A percentile compares a stretch with the other conserved stretches of the same genome.
These are phyloP conservation scores for Eubasilissa splendida DNA, from an alignment of 2,888 invertebrate genomes.

Conservation along the genomic window DNA sequence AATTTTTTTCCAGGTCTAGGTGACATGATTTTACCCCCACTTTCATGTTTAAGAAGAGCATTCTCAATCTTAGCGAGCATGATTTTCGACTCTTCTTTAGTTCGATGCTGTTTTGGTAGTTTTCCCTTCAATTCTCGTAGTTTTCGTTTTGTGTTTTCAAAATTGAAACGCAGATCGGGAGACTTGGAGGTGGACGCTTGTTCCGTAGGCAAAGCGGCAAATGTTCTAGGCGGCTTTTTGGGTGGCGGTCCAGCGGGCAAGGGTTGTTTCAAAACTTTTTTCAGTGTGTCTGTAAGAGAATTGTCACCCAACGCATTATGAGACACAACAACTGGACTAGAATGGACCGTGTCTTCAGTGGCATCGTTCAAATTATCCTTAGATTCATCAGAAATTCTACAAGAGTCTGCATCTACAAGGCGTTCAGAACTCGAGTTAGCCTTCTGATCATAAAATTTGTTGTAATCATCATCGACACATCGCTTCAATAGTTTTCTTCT, in stretches of 20 bases:
- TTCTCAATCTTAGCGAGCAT: constrained; percentile 78
- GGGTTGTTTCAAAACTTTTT: constrained; percentile 78
- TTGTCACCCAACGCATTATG: constrained; percentile 68
- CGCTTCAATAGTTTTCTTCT: constrained; percentile 55
- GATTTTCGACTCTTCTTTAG: constrained; percentile 72
- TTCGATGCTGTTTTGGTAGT: constrained; percentile 59
- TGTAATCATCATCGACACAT: constrained; percentile 10
- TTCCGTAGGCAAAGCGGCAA: constrained; percentile 65
- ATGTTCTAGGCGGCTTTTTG: constrained; percentile 82
- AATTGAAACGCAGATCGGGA: constrained; percentile 36
- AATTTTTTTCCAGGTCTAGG: constrained; percentile 46
- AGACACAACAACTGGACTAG: background rate
- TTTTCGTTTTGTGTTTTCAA: constrained; percentile 47
- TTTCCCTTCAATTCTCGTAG: constrained; percentile 43
- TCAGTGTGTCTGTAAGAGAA: constrained; percentile 74
- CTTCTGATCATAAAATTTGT: constrained; percentile 19
- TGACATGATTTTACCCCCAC: constrained; percentile 59
- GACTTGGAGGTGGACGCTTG: constrained; percentile 42
- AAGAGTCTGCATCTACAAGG: background rate
- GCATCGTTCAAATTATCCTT: constrained; percentile 56
- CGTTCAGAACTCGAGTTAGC: background rate
- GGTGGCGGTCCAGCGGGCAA: constrained; percentile 82
- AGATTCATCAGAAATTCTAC: background rate
- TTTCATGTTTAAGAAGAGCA: constrained; percentile 71
- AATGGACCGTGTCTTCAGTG: constrained; percentile 63